phyloP scores from a whole-genome alignment of 2,113 vertebrate species.

The Alouatta palliata region DNA sequence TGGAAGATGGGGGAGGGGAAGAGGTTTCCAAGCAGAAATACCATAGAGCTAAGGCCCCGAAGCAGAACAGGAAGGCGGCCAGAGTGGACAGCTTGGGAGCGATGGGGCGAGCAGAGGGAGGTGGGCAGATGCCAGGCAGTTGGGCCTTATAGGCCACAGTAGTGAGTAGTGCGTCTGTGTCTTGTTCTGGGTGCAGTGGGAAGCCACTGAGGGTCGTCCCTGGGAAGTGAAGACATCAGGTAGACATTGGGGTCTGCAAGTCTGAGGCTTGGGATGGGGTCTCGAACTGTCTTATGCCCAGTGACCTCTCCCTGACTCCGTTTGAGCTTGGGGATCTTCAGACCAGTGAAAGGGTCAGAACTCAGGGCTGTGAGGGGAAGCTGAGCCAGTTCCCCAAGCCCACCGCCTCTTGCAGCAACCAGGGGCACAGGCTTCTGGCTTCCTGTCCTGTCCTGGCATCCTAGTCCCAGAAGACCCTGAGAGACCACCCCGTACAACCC shows the following conservation, averaged over 20 bases:
- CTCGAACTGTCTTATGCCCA: background rate
- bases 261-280: background rate
- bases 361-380: background rate
- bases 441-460: background rate
- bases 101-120: accelerated
- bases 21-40: background rate
- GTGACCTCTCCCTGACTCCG: accelerated
- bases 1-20: background rate
- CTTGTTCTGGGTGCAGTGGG: background rate
- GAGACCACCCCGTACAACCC: background rate
- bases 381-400: background rate
- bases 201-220: accelerated
- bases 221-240: background rate
- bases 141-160: background rate
- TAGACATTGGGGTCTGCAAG: background rate
- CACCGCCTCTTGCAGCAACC: background rate
- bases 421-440: background rate
- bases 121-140: background rate
- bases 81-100: background rate
- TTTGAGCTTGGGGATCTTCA: background rate
- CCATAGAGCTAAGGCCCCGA: background rate
- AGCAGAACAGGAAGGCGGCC: background rate
- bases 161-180: background rate
- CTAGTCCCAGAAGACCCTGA: slow-evolving; percentile 23
- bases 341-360: background rate